Conservation (phyloP, 1,140 invertebrate genomes). For the Ephestia elutella region DNA sequence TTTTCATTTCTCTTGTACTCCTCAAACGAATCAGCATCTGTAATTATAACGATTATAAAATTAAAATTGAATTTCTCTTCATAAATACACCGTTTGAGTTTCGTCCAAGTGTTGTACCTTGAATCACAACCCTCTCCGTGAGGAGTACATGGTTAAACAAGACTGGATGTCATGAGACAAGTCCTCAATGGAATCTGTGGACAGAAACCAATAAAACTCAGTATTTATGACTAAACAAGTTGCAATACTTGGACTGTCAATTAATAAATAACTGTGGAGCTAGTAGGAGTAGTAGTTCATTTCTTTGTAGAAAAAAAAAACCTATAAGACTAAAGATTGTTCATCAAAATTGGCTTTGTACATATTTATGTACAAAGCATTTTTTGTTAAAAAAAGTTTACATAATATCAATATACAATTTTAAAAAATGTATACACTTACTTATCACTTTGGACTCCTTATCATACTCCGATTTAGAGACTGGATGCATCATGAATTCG, state of each 20-base stretch:
- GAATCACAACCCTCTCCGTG: conserved; percentile 16
- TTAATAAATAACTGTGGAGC: conserved; percentile 8
- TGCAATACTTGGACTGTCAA: conserved; percentile 17
- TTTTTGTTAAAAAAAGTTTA: no score
- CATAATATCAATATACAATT: no score
- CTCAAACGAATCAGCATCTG: conserved; percentile 81
- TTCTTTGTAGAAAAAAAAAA: no score
- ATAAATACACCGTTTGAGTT: conserved; percentile 2
- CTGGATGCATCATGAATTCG: conserved; percentile 84
- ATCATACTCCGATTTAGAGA: conserved; percentile 85
- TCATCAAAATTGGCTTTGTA: no score
- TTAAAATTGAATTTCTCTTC: not conserved
- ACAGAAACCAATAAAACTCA: conserved; percentile 18
- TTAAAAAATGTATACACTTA: conserved; percentile 74
- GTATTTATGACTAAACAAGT: conserved; percentile 3
- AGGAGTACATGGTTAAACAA: conserved; percentile 17
- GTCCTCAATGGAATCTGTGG: conserved; percentile 30
- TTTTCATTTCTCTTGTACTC: conserved; percentile 78
- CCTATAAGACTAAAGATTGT: no score
- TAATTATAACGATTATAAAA: conserved; percentile 6
- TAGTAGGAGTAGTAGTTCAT: no score
- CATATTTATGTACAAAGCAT: no score
- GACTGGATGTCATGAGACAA: conserved; percentile 21
- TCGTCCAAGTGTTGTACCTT: conserved; percentile 26
- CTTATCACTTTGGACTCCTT: conserved; percentile 88